phyloP scores from a whole-genome alignment of 2,888 invertebrate genomes.

The Agrochola lota region DNA sequence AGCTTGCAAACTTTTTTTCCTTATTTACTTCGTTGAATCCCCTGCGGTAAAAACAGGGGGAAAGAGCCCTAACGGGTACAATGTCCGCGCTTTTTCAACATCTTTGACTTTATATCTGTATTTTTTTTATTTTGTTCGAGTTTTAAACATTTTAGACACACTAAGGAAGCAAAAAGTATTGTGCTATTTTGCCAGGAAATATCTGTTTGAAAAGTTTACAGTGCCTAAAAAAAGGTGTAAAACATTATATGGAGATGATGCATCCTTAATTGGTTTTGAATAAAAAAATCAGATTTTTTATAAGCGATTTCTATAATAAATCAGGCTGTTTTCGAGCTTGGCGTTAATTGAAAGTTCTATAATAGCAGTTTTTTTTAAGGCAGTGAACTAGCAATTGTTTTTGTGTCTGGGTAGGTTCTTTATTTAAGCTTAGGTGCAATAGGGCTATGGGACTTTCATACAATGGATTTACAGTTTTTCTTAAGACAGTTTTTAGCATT shows the following conservation, averaged over 20 bases:
- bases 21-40: slow-evolving; percentile 47
- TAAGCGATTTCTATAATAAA: too few relatives aligned
- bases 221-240: too few relatives aligned
- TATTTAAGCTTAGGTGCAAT: too few relatives aligned
- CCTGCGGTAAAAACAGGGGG: slow-evolving; percentile 41
- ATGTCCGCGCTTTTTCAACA: slow-evolving; percentile 30
- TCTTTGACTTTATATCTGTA: slow-evolving; percentile 4
- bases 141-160: slow-evolving; percentile 10
- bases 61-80: slow-evolving; percentile 24
- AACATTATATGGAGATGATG: background rate
- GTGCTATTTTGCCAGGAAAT: background rate
- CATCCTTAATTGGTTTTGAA: background rate
- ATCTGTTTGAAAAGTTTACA: background rate
- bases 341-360: background rate
- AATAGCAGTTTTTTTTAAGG: background rate
- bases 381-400: background rate
- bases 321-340: too few relatives aligned
- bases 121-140: background rate
- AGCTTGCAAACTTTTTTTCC: slow-evolving; percentile 40
- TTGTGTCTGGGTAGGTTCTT: background rate
- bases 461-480: too few relatives aligned
- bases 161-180: background rate
- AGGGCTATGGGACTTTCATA: background rate
- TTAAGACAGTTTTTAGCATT: too few relatives aligned
- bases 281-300: background rate